phyloP scores from a whole-genome alignment of 1,140 invertebrate species.

The Drosophila carrolli region DNA sequence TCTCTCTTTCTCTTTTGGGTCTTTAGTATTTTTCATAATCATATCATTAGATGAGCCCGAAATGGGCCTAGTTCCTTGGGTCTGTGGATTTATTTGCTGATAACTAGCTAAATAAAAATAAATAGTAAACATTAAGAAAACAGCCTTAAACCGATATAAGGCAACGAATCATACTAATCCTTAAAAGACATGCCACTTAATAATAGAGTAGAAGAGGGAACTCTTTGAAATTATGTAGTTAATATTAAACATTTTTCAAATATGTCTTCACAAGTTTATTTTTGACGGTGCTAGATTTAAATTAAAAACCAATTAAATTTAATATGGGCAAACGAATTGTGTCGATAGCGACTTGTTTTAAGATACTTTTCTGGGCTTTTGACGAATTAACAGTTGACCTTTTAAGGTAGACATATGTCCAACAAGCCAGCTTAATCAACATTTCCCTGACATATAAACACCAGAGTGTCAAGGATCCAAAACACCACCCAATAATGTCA shows the following conservation, averaged over 20 bases:
- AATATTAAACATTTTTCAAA: no score
- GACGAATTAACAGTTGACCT: not conserved
- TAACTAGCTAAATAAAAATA: slow-evolving; percentile 67
- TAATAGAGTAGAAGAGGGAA: no score
- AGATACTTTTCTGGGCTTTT: not conserved
- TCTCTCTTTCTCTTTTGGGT: slow-evolving; percentile 18
- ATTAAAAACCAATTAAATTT: no score
- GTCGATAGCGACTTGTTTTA: not conserved
- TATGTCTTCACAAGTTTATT: no score
- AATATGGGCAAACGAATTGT: no score
- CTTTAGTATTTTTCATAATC: slow-evolving; percentile 75
- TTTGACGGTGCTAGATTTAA: no score
- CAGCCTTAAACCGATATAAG: slow-evolving; percentile 2
- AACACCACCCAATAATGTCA: slow-evolving; percentile 15
- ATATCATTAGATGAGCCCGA: slow-evolving; percentile 70
- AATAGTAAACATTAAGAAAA: slow-evolving; percentile 11
- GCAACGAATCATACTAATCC: not conserved
- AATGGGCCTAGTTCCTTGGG: slow-evolving; percentile 60
- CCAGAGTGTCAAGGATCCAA: slow-evolving; percentile 21
- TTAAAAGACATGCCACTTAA: not conserved
- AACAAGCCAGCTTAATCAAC: slow-evolving; percentile 10
- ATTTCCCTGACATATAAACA: slow-evolving; percentile 18
- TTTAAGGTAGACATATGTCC: slow-evolving; percentile 5
- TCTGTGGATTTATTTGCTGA: slow-evolving; percentile 56
- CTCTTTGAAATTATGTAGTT: no score